phyloP scores from a whole-genome alignment of 2,888 invertebrate genomes.

The Lottia gigantea region DNA sequence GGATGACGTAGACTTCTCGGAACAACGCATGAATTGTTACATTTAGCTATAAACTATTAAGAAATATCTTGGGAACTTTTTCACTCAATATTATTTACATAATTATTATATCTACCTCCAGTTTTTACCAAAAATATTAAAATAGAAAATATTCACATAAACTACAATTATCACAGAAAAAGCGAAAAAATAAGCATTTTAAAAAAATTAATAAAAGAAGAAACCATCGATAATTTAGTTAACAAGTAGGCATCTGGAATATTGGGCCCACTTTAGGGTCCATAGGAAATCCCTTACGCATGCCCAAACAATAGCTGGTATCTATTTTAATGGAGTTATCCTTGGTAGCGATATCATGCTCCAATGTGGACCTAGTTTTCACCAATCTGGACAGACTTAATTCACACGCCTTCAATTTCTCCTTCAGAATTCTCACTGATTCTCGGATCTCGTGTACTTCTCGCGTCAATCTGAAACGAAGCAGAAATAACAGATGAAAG shows the following conservation, averaged over 20 bases:
- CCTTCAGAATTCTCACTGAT: constrained; percentile 83
- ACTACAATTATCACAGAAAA: too few species aligned
- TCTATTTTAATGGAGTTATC: constrained; percentile 90
- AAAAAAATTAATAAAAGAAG: not conserved
- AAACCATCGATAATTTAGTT: constrained; percentile 10
- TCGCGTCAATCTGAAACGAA: constrained; percentile 77
- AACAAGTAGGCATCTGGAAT: constrained; percentile 64
- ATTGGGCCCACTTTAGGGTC: constrained; percentile 67
- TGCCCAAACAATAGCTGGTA: constrained; percentile 90
- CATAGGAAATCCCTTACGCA: constrained; percentile 88
- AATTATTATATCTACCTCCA: too few species aligned
- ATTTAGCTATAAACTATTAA: too few species aligned
- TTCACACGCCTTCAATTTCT: constrained; percentile 77
- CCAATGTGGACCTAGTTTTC: constrained; percentile 84
- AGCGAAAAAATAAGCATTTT: not conserved
- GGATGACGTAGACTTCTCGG: too few species aligned
- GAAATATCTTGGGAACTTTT: too few species aligned
- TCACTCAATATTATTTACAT: too few species aligned
- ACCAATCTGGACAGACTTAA: constrained; percentile 72
- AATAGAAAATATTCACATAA: too few species aligned
- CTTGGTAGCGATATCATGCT: constrained; percentile 87
- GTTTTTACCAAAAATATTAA: too few species aligned
- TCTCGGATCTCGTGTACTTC: constrained; percentile 88
- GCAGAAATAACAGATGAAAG: too few species aligned
- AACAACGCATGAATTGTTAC: too few species aligned